Evolutionary conservation across 2,113 vertebrate genomes (phyloP).

Genomic region (Sander lucioperca): DNA sequence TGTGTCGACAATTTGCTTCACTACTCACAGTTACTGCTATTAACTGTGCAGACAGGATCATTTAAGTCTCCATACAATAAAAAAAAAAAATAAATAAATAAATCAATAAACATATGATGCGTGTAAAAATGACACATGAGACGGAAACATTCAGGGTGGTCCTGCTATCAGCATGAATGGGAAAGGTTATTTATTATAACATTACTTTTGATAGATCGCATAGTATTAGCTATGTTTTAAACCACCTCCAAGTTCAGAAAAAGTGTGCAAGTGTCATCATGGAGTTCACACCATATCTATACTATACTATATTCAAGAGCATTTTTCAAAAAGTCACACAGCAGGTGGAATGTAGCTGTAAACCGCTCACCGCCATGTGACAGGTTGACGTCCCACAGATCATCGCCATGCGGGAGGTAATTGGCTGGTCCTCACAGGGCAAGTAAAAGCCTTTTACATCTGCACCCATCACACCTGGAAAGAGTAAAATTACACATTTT

Average conservation of each 20-base stretch:
- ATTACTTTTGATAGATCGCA: not conserved
- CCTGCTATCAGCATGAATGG: not conserved
- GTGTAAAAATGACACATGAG: too few relatives aligned
- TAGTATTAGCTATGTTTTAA: not conserved
- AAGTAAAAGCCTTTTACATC: conserved; percentile 89
- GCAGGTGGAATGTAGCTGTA: not conserved
- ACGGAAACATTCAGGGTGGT: not conserved
- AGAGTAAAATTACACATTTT: not conserved
- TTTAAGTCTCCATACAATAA: too few relatives aligned
- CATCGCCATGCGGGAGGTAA: conserved; percentile 91
- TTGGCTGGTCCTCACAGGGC: conserved; percentile 88
- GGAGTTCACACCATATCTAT: not conserved
- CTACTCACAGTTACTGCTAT: too few relatives aligned
- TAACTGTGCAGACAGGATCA: too few relatives aligned
- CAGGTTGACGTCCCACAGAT: conserved; percentile 98
- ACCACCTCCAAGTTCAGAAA: not conserved
- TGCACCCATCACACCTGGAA: conserved; percentile 93
- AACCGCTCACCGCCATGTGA: conserved; percentile 94
- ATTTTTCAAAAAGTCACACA: not conserved
- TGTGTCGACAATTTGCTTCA: too few relatives aligned
- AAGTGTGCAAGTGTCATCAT: not conserved
- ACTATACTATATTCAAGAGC: not conserved
- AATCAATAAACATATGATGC: too few relatives aligned
- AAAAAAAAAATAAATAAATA: too few relatives aligned
- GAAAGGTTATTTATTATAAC: not conserved